Evolutionary conservation across 2,797 vertebrate species (phyloP).

Genomic region (Novumbra hubbsi): DNA sequence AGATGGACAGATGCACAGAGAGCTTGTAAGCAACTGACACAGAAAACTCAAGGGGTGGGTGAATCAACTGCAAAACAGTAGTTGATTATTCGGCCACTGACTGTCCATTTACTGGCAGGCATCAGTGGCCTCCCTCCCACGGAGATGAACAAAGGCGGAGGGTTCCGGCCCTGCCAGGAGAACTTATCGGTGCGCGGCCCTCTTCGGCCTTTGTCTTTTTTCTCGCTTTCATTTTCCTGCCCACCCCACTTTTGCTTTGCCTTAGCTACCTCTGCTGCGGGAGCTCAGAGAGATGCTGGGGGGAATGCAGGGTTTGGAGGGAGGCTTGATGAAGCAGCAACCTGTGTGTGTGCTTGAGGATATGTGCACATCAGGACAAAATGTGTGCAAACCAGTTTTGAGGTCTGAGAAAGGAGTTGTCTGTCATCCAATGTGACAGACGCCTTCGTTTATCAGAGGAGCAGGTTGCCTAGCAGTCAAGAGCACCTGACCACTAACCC

Average conservation of each 20-base stretch:
- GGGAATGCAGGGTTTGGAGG: slow-evolving; percentile 18
- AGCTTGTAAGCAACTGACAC: slow-evolving; percentile 45
- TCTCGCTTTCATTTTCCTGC: slow-evolving; percentile 37
- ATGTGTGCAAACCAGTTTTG: slow-evolving; percentile 19
- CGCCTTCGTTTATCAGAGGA: too few species aligned
- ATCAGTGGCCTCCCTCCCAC: slow-evolving; percentile 59
- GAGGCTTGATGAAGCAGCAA: slow-evolving; percentile 30
- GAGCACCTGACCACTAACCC: too few species aligned
- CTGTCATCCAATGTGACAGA: too few species aligned
- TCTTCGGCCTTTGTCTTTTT: slow-evolving; percentile 23
- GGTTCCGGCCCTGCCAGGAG: slow-evolving; percentile 55
- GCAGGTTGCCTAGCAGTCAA: too few species aligned
- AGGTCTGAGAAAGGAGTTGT: too few species aligned
- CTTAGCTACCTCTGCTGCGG: slow-evolving; percentile 26
- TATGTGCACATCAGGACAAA: too few species aligned
- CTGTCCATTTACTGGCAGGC: slow-evolving; percentile 63
- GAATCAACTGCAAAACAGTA: slow-evolving; percentile 43
- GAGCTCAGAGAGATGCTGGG: slow-evolving; percentile 23
- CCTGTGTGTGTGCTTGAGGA: slow-evolving; percentile 48
- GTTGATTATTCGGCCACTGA: slow-evolving; percentile 63
- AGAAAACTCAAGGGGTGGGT: slow-evolving; percentile 34
- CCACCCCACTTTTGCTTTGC: slow-evolving; percentile 27
- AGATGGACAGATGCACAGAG: slow-evolving; percentile 20
- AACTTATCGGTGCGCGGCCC: slow-evolving; percentile 56
- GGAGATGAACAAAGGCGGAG: slow-evolving; percentile 59